These are phyloP conservation scores for Neodiprion fabricii DNA, from an alignment of 1,140 invertebrate species.

Conservation along the genomic window DNA sequence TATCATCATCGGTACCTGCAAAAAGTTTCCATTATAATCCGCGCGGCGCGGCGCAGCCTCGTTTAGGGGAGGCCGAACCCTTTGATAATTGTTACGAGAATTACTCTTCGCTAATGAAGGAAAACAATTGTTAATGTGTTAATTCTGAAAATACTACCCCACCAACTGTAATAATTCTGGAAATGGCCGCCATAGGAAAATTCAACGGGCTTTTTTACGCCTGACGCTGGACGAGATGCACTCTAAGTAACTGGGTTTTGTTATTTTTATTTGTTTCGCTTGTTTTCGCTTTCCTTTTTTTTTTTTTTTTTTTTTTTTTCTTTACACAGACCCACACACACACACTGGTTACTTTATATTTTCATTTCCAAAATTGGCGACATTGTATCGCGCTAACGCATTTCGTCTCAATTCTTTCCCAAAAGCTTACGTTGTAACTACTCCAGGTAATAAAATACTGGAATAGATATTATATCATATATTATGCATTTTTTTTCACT, in stretches of 20 bases:
- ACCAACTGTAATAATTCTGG: too few relatives aligned
- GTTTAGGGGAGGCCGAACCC: neutral
- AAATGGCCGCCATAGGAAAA: too few relatives aligned
- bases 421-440: too few relatives aligned
- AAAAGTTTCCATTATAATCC: constrained; percentile 10
- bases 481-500: too few relatives aligned
- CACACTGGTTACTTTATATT: neutral
- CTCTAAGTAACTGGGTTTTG: neutral
- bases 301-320: neutral
- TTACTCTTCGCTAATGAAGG: too few relatives aligned
- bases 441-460: too few relatives aligned
- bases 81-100: too few relatives aligned
- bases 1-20: neutral
- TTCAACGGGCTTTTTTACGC: too few relatives aligned
- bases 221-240: neutral
- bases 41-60: constrained; percentile 2
- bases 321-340: neutral
- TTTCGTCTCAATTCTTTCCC: too few relatives aligned
- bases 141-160: too few relatives aligned
- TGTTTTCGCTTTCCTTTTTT: neutral
- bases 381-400: neutral
- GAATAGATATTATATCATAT: too few relatives aligned
- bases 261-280: neutral
- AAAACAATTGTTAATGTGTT: too few relatives aligned
- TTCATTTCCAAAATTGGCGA: neutral